Evolutionary conservation across 1,140 invertebrate genomes (phyloP).

Genomic region (Ditylenchus dipsaci): DNA sequence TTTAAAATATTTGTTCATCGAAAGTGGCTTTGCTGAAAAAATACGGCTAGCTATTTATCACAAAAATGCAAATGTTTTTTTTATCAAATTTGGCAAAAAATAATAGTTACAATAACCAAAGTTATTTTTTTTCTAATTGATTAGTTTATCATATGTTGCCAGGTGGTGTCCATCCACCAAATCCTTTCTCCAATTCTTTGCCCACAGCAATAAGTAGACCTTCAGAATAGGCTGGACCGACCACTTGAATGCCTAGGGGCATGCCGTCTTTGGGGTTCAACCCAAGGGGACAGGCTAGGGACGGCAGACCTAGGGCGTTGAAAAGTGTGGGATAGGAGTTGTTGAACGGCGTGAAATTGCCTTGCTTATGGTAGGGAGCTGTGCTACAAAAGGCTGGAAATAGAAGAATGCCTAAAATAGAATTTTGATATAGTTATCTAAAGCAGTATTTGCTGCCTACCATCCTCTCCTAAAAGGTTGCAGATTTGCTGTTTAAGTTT

Average conservation of each 20-base stretch:
- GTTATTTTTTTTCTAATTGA: too few relatives aligned
- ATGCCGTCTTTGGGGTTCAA: constrained; percentile 53
- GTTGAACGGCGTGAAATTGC: constrained; percentile 58
- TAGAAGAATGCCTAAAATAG: constrained; percentile 56
- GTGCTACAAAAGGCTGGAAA: constrained; percentile 60
- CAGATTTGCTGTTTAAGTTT: too few relatives aligned
- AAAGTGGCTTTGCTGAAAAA: too few relatives aligned
- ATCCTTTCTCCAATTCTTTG: constrained; percentile 72
- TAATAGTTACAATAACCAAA: too few relatives aligned
- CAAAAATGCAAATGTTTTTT: too few relatives aligned
- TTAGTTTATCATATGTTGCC: too few relatives aligned
- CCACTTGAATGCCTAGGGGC: constrained; percentile 62
- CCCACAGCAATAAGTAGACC: constrained; percentile 35
- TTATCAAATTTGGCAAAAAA: too few relatives aligned
- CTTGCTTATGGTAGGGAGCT: constrained; percentile 60
- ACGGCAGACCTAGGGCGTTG: constrained; percentile 60
- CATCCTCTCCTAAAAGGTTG: too few relatives aligned
- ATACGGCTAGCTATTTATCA: too few relatives aligned
- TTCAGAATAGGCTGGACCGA: constrained; percentile 28
- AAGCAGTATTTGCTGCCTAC: too few relatives aligned
- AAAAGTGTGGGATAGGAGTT: constrained; percentile 59
- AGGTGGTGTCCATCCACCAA: constrained; percentile 73
- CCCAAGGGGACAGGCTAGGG: constrained; percentile 60
- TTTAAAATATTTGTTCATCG: too few relatives aligned
- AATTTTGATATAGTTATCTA: too few relatives aligned